Evolutionary conservation across 2,113 vertebrate genomes (phyloP).

Genomic region (Seriola quinqueradiata): DNA sequence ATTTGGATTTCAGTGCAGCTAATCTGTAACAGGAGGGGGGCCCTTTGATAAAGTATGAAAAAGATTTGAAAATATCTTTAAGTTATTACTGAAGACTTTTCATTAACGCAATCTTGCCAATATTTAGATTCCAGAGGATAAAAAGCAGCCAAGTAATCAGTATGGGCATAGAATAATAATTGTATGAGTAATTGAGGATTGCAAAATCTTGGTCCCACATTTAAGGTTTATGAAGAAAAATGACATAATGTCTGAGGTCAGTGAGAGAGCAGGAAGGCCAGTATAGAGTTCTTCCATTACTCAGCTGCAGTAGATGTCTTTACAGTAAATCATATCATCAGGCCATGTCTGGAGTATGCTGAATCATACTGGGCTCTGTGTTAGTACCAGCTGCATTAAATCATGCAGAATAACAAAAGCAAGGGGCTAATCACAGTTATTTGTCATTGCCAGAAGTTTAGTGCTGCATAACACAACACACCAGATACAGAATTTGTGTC

Average conservation of each 20-base stretch:
- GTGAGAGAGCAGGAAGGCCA: conserved; percentile 17
- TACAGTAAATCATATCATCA: neutral
- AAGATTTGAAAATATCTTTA: neutral
- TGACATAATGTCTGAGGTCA: conserved; percentile 46
- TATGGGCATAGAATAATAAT: conserved; percentile 4
- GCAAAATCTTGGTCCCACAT: conserved; percentile 9
- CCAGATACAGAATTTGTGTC: neutral
- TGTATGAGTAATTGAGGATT: conserved; percentile 9
- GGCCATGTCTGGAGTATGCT: conserved; percentile 11
- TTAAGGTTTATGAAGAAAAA: conserved; percentile 26
- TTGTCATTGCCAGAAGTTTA: conserved; percentile 1
- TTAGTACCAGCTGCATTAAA: conserved; percentile 7
- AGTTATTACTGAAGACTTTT: neutral
- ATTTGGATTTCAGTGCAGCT: conserved; percentile 1
- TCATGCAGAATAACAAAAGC: conserved; percentile 22
- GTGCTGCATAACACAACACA: neutral
- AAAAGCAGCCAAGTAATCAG: neutral
- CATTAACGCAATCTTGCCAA: neutral
- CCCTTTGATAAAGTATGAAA: neutral
- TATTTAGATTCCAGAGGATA: neutral
- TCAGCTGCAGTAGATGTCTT: neutral
- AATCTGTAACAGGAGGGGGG: neutral
- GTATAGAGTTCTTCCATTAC: neutral
- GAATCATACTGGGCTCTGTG: neutral
- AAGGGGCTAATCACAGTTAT: conserved; percentile 1